phyloP scores from a whole-genome alignment of 2,888 invertebrate genomes.

The Leptodirus hochenwartii region DNA sequence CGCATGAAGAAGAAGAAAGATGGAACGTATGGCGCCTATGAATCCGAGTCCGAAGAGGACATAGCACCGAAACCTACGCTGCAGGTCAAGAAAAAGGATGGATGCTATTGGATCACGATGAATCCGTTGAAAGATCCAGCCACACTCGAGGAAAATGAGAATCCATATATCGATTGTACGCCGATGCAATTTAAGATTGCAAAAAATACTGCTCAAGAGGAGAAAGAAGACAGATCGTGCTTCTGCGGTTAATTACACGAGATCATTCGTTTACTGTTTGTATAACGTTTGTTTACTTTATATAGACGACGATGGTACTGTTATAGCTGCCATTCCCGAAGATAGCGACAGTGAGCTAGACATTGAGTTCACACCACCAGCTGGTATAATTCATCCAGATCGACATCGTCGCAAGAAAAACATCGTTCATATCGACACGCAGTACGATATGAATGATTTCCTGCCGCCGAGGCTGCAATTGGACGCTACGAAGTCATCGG shows the following conservation, averaged over 20 bases:
- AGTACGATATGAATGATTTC: constrained; percentile 38
- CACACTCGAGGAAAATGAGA: constrained; percentile 36
- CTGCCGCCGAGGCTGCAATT: constrained; percentile 19
- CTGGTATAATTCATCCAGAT: constrained; percentile 43
- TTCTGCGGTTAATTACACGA: constrained; percentile 28
- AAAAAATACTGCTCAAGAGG: constrained; percentile 36
- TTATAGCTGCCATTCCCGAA: not conserved
- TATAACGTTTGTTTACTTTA: constrained; percentile 12
- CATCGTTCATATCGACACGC: constrained; percentile 37
- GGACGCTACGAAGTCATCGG: too few species aligned
- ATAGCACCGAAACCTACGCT: constrained; percentile 42
- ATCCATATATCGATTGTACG: constrained; percentile 48
- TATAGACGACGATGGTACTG: constrained; percentile 26
- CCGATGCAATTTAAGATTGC: constrained; percentile 49
- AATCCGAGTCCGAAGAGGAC: constrained; percentile 25
- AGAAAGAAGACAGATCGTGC: constrained; percentile 32
- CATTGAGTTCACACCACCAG: constrained; percentile 53
- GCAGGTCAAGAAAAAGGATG: constrained; percentile 44
- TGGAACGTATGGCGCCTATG: constrained; percentile 15
- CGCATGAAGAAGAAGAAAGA: constrained; percentile 28
- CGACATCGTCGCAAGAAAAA: constrained; percentile 29
- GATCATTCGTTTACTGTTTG: constrained; percentile 13
- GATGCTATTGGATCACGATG: constrained; percentile 44
- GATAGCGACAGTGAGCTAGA: constrained; percentile 46
- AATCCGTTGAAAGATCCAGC: constrained; percentile 43